Base-by-base conservation (phyloP, 1,140 invertebrate species). In the Nomia melanderi region DNA sequence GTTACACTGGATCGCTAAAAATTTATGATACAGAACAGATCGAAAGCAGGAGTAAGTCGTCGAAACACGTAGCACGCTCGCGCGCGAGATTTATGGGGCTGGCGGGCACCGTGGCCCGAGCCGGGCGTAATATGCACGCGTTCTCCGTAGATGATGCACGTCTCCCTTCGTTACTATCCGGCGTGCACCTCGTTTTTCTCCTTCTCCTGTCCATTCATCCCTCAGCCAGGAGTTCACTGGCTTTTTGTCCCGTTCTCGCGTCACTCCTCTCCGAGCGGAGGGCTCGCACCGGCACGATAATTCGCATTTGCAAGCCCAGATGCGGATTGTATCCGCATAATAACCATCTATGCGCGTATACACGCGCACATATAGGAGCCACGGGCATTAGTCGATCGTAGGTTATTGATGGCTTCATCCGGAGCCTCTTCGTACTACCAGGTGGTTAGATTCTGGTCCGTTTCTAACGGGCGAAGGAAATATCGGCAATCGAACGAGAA, bases 361-460 rank as follows among this genome's bases (percentile, higher is more conserved):
- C 29, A 70, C 14, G 25, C 33, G 41, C 17, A 53, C 7, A 27
- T 33, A 17, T 4, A 17, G 25, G 33, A 41, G 29, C 69, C 12
- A 54, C 23, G 50, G 70, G 62, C 65, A 79, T 47, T 86, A 81
- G 77, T 82, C 86, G 83, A 88, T 86, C 81, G 82, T 83, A 76
- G 77, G 81, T 89, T 88, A 90, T 88, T 87, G 87, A 89, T 90
- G 85, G 76, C 86, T 90, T 87, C 73, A 90, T 89, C 84, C 83
- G 73, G 78, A 62, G 65, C 72, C 85, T 77, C 83, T 75, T 36
- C 59, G 75, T 83, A 78, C 81, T 77, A 87, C 86, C 88, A 88
- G 87, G 88, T 87, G 88, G 86, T 80, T 81, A 82, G 66, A 83
- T 74, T 80, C 70, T 59, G 64, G 67, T 50, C 72, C 36, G 66